Percentiles rank a stretch among this genome's conserved stretches.
phyloP scores from a whole-genome alignment of 2,113 vertebrate species.

The Arizona elegans region DNA sequence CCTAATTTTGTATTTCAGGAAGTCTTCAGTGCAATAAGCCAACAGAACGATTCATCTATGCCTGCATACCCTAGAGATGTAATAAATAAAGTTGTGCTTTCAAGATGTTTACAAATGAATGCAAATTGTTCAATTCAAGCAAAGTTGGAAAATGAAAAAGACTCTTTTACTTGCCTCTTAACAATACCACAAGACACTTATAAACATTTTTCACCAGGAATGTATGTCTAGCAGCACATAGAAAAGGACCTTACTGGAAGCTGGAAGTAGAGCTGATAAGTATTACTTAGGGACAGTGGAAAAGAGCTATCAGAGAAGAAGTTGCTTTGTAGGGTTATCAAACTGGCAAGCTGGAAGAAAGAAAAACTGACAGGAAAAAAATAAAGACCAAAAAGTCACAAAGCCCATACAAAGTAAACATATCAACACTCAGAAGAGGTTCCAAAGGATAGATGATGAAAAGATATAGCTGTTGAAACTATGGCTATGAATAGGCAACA shows the following conservation, averaged over 20 bases:
- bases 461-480: not conserved
- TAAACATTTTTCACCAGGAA: not conserved
- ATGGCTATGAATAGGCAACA: not conserved
- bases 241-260: not conserved
- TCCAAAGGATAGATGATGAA: not conserved
- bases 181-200: not conserved
- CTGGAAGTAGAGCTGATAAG: not conserved
- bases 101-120: not conserved
- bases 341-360: not conserved
- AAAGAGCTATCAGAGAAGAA: not conserved
- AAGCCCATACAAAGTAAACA: not conserved
- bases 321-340: not conserved
- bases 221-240: not conserved
- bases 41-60: constrained; percentile 27
- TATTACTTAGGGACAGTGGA: not conserved
- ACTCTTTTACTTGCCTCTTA: not conserved
- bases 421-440: not conserved
- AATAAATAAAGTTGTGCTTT: not conserved
- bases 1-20: constrained; percentile 3
- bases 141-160: not conserved
- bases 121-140: not conserved
- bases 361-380: not conserved
- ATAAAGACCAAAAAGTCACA: not conserved
- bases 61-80: constrained; percentile 25
- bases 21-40: constrained; percentile 22